Base-by-base conservation (phyloP, 2,888 invertebrate genomes). In the Erebia ligea region DNA sequence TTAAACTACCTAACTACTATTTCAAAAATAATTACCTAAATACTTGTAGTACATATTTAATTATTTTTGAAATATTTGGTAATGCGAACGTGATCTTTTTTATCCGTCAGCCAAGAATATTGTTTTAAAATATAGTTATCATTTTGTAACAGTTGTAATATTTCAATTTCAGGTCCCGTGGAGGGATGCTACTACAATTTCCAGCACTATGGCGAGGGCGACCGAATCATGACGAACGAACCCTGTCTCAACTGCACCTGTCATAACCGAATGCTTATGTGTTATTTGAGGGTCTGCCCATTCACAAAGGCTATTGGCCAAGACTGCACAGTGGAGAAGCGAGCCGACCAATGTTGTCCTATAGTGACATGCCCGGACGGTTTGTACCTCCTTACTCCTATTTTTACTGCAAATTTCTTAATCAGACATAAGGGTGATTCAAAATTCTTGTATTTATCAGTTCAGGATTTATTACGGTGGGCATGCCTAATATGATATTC, bases 171-270 rank as follows among this genome's bases (percentile, higher is more conserved):
- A 95, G 95, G 94, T 50, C 78, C 86, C 73, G 80, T 94, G 73
- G 94, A 94, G 79, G 98, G 98, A 80, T 98, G 98, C 88, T 98
- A 98, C 92, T 98, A 98, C 93, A 98, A 98, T 94, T 98, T 97
- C 90, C 97, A 98, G 89, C 97, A 97, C 84, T 98, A 98, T 91
- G 96, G 97, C 76, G 98, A 98, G 94, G 98, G 98, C 71, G 98
- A 98, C 89, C 95, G 98, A 85, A 98, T 98, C 85, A 95, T 97
- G 92, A 98, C 98, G 80, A 98, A 98, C 94, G 98, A 98, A 89
- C 98, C 98, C 79, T 98, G 98, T 89, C 94, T 98, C 77, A 98
- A 98, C 92, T 98, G 98, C 92, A 98, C 98, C 78, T 98, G 98
- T 90, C 97, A 98, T 94, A 98, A 98, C 85, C 96, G 96, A 85